A percentile compares a stretch with the other conserved stretches of the same genome.
Conservation (phyloP, 2,113 vertebrate genomes). For the Coturnix japonica region DNA sequence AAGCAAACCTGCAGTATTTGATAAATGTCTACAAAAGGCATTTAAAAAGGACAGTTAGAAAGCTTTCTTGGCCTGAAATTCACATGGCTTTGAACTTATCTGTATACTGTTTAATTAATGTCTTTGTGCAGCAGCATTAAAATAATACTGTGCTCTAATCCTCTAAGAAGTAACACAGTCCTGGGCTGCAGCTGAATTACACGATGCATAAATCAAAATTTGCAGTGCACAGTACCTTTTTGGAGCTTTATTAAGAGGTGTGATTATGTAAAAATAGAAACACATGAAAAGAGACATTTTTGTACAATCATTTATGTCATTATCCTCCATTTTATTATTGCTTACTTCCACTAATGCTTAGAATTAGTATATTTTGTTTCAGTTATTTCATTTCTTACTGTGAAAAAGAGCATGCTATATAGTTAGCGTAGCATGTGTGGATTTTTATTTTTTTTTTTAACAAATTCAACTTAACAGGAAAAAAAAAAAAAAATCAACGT, state of each 20-base stretch:
- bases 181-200: conserved; percentile 46
- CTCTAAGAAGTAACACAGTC: conserved; percentile 52
- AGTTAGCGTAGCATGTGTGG: conserved; percentile 28
- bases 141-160: conserved; percentile 51
- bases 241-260: conserved; percentile 55
- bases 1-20: conserved; percentile 46
- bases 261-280: conserved; percentile 61
- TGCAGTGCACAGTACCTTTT: neutral
- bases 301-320: neutral
- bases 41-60: conserved; percentile 36
- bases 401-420: neutral
- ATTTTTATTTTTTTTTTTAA: neutral
- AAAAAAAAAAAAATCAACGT: conserved; percentile 4
- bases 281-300: conserved; percentile 17
- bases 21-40: conserved; percentile 44
- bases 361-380: conserved; percentile 24
- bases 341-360: conserved; percentile 41
- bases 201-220: conserved; percentile 65
- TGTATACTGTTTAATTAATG: conserved; percentile 12
- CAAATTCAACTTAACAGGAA: conserved; percentile 23
- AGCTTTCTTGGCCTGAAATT: conserved; percentile 23
- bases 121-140: neutral
- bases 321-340: neutral
- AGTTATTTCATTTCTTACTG: conserved; percentile 45
- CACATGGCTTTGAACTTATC: neutral